A percentile compares a stretch with the other conserved stretches of the same genome.
Evolutionary conservation across 2,888 invertebrate genomes (phyloP).

Genomic region (Nasonovia ribisnigri): DNA sequence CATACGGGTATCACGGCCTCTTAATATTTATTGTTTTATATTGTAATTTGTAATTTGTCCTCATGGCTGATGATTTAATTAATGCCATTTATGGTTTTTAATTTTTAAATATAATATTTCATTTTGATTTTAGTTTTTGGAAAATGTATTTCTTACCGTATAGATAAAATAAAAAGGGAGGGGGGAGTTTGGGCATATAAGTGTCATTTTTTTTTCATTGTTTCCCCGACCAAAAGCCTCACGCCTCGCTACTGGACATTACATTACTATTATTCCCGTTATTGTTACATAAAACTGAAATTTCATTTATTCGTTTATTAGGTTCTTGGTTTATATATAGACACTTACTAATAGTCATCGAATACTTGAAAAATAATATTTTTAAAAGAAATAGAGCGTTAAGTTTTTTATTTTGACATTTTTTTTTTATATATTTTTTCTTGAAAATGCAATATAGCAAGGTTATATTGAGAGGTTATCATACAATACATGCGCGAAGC

Average conservation of each 20-base stretch:
- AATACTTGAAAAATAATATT: background rate
- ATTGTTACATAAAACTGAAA: background rate
- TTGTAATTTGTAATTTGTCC: too few relatives aligned
- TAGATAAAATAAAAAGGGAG: too few relatives aligned
- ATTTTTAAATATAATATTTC: too few relatives aligned
- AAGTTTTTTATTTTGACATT: background rate
- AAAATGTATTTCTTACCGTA: too few relatives aligned
- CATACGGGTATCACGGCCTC: too few relatives aligned
- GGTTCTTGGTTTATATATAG: background rate
- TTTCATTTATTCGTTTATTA: background rate
- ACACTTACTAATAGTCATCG: background rate
- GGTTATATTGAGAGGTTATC: slow-evolving; percentile 21
- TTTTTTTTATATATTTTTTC: background rate
- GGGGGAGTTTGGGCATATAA: too few relatives aligned
- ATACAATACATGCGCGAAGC: background rate
- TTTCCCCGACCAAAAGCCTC: too few relatives aligned
- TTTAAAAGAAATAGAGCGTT: background rate
- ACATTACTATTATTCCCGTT: background rate
- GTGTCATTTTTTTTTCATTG: too few relatives aligned
- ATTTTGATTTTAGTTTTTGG: too few relatives aligned
- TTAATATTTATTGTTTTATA: too few relatives aligned
- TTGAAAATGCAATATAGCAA: background rate
- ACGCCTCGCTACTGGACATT: background rate
- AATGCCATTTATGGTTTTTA: too few relatives aligned
- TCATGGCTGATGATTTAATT: too few relatives aligned